Percentiles rank a stretch among this genome's conserved stretches.
phyloP scores from a whole-genome alignment of 2,797 vertebrate species.

The Pogonophryne albipinna region DNA sequence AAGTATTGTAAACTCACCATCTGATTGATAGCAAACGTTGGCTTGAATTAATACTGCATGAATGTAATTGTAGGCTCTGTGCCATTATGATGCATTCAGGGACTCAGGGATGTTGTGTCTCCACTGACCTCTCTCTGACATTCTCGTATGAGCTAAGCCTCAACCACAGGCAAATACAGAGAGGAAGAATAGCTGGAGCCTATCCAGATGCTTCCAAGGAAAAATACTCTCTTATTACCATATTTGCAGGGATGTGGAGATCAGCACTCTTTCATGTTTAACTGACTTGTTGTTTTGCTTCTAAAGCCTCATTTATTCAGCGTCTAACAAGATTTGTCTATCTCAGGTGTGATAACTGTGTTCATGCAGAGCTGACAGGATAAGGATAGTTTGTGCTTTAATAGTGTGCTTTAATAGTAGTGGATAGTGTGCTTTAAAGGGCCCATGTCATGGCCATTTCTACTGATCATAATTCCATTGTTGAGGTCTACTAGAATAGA shows the following conservation, averaged over 20 bases:
- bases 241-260: constrained; percentile 68
- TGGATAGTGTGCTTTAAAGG: constrained; percentile 13
- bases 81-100: constrained; percentile 30
- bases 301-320: constrained; percentile 53
- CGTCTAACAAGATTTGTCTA: constrained; percentile 38
- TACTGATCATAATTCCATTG: no score
- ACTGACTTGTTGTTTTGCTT: constrained; percentile 51
- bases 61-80: constrained; percentile 15
- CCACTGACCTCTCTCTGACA: constrained; percentile 31
- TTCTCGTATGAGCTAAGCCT: constrained; percentile 23
- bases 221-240: constrained; percentile 73
- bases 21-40: constrained; percentile 18
- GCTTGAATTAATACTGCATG: neutral
- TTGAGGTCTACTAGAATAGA: no score
- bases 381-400: constrained; percentile 31
- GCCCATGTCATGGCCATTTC: no score
- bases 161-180: constrained; percentile 42
- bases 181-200: constrained; percentile 62
- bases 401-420: constrained; percentile 19
- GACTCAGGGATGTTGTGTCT: constrained; percentile 22
- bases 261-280: constrained; percentile 62
- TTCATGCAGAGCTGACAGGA: constrained; percentile 31
- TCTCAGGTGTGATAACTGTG: constrained; percentile 34
- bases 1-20: constrained; percentile 12
- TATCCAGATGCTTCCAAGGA: constrained; percentile 71